phyloP scores from a whole-genome alignment of 2,113 vertebrate genomes.

The Thalassoma bifasciatum region DNA sequence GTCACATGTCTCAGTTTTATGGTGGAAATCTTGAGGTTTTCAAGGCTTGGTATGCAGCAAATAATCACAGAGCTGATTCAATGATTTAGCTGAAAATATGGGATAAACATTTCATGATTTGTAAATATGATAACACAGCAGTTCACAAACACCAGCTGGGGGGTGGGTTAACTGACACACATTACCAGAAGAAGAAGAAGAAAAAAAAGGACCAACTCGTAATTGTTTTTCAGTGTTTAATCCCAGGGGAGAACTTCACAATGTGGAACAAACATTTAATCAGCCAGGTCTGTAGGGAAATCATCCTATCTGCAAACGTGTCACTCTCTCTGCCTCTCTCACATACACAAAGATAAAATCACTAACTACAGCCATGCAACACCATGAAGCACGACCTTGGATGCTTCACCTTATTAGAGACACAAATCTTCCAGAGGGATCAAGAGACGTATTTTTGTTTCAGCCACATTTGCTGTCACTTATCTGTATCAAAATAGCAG shows the following conservation, averaged over 20 bases:
- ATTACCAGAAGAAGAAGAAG: slow-evolving; percentile 39
- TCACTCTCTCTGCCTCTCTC: background rate
- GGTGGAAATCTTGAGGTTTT: background rate
- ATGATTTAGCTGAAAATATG: too few relatives aligned
- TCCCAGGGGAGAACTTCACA: slow-evolving; percentile 10
- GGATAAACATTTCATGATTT: background rate
- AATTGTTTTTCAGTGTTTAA: slow-evolving; percentile 60
- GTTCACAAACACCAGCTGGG: slow-evolving; percentile 22
- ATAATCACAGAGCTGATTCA: background rate
- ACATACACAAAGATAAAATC: background rate
- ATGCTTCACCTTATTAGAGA: background rate
- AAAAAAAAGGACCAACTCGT: slow-evolving; percentile 25
- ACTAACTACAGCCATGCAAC: background rate
- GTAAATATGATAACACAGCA: background rate
- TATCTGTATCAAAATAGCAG: background rate
- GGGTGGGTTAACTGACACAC: background rate
- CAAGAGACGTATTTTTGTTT: background rate
- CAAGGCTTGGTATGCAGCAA: background rate
- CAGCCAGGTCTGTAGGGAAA: slow-evolving; percentile 61
- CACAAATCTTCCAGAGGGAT: background rate
- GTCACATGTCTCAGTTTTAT: slow-evolving; percentile 12
- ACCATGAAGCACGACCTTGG: background rate
- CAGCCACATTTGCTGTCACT: background rate
- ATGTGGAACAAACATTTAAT: slow-evolving; percentile 36
- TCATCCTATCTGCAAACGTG: slow-evolving; percentile 33